phyloP scores from a whole-genome alignment of 1,140 invertebrate genomes.

The Atta texana region DNA sequence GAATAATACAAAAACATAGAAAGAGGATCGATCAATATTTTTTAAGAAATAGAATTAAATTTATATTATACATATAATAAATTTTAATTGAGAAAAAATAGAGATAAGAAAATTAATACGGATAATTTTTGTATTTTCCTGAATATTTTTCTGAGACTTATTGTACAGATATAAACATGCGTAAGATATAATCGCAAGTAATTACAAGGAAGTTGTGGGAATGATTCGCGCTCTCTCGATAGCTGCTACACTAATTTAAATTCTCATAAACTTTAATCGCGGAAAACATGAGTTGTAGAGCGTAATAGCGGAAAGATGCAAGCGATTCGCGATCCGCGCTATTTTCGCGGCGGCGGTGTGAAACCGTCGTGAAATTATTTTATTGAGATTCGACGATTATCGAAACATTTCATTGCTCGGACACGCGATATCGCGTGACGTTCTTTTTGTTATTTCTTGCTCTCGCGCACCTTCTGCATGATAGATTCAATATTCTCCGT shows the following conservation, averaged over 20 bases:
- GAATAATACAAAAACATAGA: background rate
- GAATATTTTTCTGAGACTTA: constrained; percentile 24
- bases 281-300: background rate
- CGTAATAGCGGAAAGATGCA: background rate
- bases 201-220: constrained; percentile 47
- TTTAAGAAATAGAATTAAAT: background rate
- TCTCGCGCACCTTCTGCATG: background rate
- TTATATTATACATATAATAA: background rate
- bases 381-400: constrained; percentile 29
- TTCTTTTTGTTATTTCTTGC: constrained; percentile 43
- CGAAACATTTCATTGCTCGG: constrained; percentile 11
- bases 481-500: constrained; percentile 42
- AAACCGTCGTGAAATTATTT: constrained; percentile 16
- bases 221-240: constrained; percentile 26
- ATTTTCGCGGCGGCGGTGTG: background rate
- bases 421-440: constrained; percentile 47
- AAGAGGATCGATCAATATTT: background rate
- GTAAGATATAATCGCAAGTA: constrained; percentile 61
- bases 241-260: constrained; percentile 54
- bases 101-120: background rate
- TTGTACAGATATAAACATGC: constrained; percentile 11
- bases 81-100: background rate
- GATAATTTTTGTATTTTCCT: background rate
- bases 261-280: constrained; percentile 60
- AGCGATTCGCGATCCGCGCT: constrained; percentile 3